Evolutionary conservation across 2,797 vertebrate genomes (phyloP).

Genomic region (Urosaurus nigricauda): DNA sequence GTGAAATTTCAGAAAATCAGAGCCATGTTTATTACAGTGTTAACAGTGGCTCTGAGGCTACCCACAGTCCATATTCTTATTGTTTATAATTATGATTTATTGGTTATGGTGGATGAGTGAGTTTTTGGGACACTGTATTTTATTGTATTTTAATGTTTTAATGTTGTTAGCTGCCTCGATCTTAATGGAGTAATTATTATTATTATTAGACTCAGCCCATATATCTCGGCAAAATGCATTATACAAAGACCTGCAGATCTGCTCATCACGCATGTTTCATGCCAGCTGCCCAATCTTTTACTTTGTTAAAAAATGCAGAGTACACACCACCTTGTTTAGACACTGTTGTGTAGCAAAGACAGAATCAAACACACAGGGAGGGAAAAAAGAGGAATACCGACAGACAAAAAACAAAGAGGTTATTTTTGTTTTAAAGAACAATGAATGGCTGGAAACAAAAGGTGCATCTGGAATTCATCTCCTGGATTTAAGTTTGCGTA

Average conservation of each 20-base stretch:
- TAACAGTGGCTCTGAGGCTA: neutral
- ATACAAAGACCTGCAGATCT: neutral
- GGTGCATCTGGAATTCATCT: slow-evolving; percentile 72
- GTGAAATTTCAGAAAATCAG: neutral
- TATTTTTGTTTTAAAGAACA: neutral
- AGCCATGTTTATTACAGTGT: neutral
- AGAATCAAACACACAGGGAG: neutral
- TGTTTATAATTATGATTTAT: no score
- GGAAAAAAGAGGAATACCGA: slow-evolving; percentile 1
- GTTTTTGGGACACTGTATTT: no score
- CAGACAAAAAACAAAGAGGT: slow-evolving; percentile 10
- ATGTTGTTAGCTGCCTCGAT: no score
- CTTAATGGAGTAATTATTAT: no score
- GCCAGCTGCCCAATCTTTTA: neutral
- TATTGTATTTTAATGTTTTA: no score
- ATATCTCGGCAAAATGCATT: neutral
- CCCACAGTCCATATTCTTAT: neutral
- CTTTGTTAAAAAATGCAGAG: neutral
- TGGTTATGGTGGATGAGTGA: no score
- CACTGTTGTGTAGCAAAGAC: neutral
- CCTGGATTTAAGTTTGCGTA: slow-evolving; percentile 24
- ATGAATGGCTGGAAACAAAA: slow-evolving; percentile 60
- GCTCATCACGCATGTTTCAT: no score
- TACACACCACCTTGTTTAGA: slow-evolving; percentile 1
- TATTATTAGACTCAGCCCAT: neutral